A percentile compares a stretch with the other conserved stretches of the same genome.
Conservation (phyloP, 92 coral and sea anemone genomes). For the Pocillopora grandis region DNA sequence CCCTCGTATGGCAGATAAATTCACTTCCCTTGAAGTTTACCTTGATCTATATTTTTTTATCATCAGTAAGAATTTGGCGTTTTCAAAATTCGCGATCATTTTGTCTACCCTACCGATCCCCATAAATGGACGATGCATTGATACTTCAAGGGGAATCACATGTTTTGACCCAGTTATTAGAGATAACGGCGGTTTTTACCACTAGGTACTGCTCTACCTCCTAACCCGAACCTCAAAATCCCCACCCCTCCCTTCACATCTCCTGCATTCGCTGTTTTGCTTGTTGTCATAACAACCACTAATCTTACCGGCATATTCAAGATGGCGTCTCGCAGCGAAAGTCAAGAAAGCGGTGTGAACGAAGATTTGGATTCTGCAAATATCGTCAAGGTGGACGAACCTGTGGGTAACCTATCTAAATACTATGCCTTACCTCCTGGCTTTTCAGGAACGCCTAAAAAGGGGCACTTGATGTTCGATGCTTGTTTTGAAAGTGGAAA, state of each 20-base stretch:
- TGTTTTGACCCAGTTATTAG: no score
- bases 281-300: constrained; percentile 17
- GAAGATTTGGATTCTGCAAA: constrained; percentile 76
- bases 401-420: constrained; percentile 92
- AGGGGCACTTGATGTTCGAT: constrained; percentile 91
- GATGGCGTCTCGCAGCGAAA: constrained; percentile 96
- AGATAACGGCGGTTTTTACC: no score
- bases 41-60: no score
- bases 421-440: constrained; percentile 86
- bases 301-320: constrained; percentile 24
- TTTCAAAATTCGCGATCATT: no score
- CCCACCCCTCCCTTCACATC: not conserved
- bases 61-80: no score
- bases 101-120: no score
- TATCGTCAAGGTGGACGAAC: constrained; percentile 73
- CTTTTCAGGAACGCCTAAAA: constrained; percentile 77
- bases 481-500: constrained; percentile 99
- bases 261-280: not conserved
- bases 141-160: no score
- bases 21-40: no score
- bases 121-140: no score
- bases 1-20: no score
- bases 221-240: not conserved
- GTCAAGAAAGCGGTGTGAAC: constrained; percentile 77
- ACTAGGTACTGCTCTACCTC: not conserved